Evolutionary conservation across 1,140 invertebrate genomes (phyloP).

Genomic region (Saccostrea cuccullata): DNA sequence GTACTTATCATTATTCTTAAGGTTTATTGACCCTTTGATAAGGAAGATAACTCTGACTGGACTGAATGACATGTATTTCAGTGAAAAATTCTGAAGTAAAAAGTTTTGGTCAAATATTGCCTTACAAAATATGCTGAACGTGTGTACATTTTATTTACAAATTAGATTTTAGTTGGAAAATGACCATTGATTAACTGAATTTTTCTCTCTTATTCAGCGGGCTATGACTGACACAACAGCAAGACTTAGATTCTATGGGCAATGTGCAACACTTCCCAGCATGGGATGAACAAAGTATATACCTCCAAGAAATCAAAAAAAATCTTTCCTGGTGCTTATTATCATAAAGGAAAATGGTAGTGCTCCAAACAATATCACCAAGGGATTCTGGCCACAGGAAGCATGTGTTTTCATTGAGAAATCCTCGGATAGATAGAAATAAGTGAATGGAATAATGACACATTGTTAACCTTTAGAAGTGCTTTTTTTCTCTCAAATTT

Average conservation of each 20-base stretch:
- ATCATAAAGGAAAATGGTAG: background rate
- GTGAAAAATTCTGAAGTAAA: no score
- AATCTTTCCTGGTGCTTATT: background rate
- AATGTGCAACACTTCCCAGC: conserved; percentile 25
- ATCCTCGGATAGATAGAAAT: background rate
- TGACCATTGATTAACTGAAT: background rate
- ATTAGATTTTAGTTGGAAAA: no score
- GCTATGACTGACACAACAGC: conserved; percentile 25
- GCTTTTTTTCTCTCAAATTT: background rate
- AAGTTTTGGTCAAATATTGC: no score
- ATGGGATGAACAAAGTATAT: conserved; percentile 5
- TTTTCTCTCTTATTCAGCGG: background rate
- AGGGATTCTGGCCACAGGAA: background rate
- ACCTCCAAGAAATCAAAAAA: conserved; percentile 32
- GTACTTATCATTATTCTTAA: no score
- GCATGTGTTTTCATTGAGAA: background rate
- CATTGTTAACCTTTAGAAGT: background rate
- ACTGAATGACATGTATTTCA: no score
- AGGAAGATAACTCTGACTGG: no score
- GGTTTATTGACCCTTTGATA: no score
- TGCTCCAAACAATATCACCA: background rate
- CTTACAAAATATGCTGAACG: no score
- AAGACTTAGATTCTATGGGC: conserved; percentile 21
- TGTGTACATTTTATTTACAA: no score
- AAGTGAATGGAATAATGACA: background rate